Evolutionary conservation across 1,140 invertebrate genomes (phyloP).

Genomic region (Holotrichia oblita): DNA sequence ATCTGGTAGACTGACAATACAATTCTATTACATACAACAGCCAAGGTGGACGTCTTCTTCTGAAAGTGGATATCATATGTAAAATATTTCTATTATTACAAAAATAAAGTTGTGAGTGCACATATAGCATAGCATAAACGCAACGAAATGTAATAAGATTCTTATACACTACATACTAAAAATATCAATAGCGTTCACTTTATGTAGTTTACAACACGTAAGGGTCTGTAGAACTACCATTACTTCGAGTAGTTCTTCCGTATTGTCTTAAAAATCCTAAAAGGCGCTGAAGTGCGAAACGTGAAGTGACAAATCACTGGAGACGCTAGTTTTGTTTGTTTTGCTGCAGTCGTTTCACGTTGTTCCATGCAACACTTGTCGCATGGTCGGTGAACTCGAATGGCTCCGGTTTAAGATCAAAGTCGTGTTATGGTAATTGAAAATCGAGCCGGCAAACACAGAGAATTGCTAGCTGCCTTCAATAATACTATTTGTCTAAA

Average conservation of each 20-base stretch:
- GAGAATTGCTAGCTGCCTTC: not conserved
- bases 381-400: constrained; percentile 29
- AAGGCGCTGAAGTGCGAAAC: constrained; percentile 13
- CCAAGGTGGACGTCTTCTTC: too few species aligned
- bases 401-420: constrained; percentile 28
- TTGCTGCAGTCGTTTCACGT: constrained; percentile 7
- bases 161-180: not conserved
- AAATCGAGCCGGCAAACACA: constrained; percentile 3
- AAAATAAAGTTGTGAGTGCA: not conserved
- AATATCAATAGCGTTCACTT: not conserved
- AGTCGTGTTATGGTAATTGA: constrained; percentile 36
- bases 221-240: not conserved
- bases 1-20: too few species aligned
- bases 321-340: constrained; percentile 32
- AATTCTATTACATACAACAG: too few species aligned
- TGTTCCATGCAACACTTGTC: constrained; percentile 32
- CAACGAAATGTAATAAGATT: not conserved
- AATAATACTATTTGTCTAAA: not conserved
- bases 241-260: constrained; percentile 5
- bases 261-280: constrained; percentile 22
- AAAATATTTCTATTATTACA: not conserved
- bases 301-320: constrained; percentile 28
- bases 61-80: too few species aligned
- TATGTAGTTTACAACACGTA: not conserved
- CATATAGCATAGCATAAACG: not conserved